Base-by-base conservation (phyloP, 2,888 invertebrate genomes). In the Conchocele bisecta region DNA sequence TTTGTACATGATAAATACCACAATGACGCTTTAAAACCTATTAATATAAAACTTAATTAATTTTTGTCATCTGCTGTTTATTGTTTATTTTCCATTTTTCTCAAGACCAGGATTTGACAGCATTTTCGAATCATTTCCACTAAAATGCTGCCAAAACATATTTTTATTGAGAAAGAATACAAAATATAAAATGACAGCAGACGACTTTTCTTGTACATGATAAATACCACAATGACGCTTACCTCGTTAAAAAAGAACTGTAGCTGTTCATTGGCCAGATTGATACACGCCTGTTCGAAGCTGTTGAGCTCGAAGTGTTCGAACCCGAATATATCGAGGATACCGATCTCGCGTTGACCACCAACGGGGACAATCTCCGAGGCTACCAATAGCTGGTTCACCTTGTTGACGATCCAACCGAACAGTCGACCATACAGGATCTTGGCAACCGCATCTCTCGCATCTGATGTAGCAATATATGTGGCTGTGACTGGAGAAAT, bases 321-420 rank as follows among this genome's bases (percentile, higher is more conserved):
- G 84, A 90, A 90, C 24, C 90, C 90, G 84, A 89, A 90, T 22
- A 90, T 90, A 66, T 90, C 90, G 29, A 90, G 78, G 44, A 90
- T 89, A 13, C 89, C 89, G 83, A 71, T 74, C 41, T 74, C 73
- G 24, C 68, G 31, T 29, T 56, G 60, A 24, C 71, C 74, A n/a
- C 70, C 58, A 7, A 67, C 59, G 3, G 56, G 65, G 4, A 82
- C 54, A 17, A 33, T 54, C 65, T 84, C 79, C 22, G 81, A 58
- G 7, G 88, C 86, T 0, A 86, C 92, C 73, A 92, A 85, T 35
- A 92, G 89, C 66, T 87, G 85, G 83, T 92, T 92, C 64, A 92
- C 88, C 80, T 92, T 91, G 82, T 90, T 90, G 50, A 92, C 92
- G 60, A 92, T 89, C 92, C 92, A 92, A 61, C 91, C 89, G 88